Base-by-base conservation (phyloP, 2,888 invertebrate species). In the Falcaria lacertinaria region DNA sequence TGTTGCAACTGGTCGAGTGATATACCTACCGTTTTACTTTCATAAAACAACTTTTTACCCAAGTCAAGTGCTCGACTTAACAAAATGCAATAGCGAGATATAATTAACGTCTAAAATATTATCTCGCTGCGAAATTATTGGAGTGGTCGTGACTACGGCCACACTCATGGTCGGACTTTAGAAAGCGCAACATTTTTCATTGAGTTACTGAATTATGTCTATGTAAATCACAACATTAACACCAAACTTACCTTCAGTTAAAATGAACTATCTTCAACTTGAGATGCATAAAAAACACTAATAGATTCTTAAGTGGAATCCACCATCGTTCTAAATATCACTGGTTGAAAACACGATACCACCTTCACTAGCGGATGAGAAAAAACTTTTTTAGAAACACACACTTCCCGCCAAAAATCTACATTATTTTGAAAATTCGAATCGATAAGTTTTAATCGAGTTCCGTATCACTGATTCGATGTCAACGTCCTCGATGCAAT, bases 131-230 rank as follows among this genome's bases (percentile, higher is more conserved):
- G 59, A 73, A 76, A 67, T 75, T 74, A 71, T 72, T 66, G 59
- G 54, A 53, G 57, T 66, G 53, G 60, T 80, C 79, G 80, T 81
- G 79, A 79, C 80, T 69, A 68, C 67, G 63, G 72, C 72, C 76
- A 77, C 82, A 86, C 84, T 86, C 87, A 87, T 80, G 87, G 87
- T 70, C 87, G 80, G 64, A 65, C 76, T 83, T 82, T 87, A 86
- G 87, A 87, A 87, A 88, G 88, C 85, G 80, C 74, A 74, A 70
- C 60, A 74, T 73, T 77, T 78, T 76, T 74, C 73, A 80, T 80
- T 80, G 77, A 70, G 68, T 74, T 65, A 72, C 65, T 44, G 64
- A 60, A 58, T 61, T 64, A 68, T 69, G 68, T 54, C 60, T 63
- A 64, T 67, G 57, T 55, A 61, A 65, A 63, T 64, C 61, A 57